phyloP scores from a whole-genome alignment of 2,888 invertebrate genomes.

The Hypena proboscidalis region DNA sequence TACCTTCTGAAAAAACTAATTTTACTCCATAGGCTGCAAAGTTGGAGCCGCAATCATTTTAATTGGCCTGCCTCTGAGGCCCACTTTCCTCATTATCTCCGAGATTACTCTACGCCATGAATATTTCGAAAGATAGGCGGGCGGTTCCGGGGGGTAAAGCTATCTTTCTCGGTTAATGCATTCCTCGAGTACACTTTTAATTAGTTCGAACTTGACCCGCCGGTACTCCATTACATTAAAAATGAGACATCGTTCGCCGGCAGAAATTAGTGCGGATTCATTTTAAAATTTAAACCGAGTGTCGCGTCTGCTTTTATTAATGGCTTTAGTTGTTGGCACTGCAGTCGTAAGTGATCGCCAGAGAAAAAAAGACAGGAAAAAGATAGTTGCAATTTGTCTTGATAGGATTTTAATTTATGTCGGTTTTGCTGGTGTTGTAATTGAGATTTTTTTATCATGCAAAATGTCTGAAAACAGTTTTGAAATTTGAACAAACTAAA shows the following conservation, averaged over 20 bases:
- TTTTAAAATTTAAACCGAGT: conserved; percentile 28
- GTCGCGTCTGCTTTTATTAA: conserved; percentile 22
- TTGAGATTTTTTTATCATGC: too few relatives aligned
- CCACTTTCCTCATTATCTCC: conserved; percentile 47
- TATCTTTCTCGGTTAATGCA: conserved; percentile 34
- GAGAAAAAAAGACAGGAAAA: background rate
- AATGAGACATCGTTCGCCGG: conserved; percentile 30
- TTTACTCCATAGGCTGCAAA: conserved; percentile 25
- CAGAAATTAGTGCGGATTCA: conserved; percentile 26
- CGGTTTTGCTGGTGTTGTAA: too few relatives aligned
- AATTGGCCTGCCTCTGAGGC: conserved; percentile 48
- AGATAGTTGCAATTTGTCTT: too few relatives aligned
- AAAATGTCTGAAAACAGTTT: too few relatives aligned
- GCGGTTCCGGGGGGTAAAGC: background rate
- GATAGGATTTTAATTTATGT: too few relatives aligned
- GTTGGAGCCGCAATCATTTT: conserved; percentile 49
- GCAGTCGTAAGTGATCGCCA: conserved; percentile 2
- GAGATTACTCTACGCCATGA: conserved; percentile 48
- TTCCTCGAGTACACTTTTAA: conserved; percentile 44
- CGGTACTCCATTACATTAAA: conserved; percentile 39
- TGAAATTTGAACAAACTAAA: too few relatives aligned
- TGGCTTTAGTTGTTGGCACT: conserved; percentile 22
- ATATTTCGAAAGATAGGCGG: conserved; percentile 32
- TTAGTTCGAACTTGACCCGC: conserved; percentile 48
- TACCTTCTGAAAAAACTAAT: too few relatives aligned